phyloP scores from a whole-genome alignment of 2,113 vertebrate species.

The Phasianus colchicus region DNA sequence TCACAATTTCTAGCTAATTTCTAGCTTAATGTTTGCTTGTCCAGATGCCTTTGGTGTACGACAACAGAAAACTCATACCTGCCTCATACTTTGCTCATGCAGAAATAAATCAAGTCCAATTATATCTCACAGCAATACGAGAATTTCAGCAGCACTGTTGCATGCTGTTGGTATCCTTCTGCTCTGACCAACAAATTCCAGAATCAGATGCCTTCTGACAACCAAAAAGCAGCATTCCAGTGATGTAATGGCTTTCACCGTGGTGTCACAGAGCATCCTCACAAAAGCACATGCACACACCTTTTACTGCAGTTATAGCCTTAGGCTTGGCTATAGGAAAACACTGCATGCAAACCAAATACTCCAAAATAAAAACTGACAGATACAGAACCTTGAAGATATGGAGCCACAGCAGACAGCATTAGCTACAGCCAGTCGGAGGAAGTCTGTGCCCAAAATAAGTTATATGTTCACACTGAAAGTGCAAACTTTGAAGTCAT shows the following conservation, averaged over 20 bases:
- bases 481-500: not conserved
- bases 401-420: not conserved
- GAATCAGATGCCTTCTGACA: not conserved
- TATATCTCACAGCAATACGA: not conserved
- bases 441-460: not conserved
- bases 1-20: not conserved
- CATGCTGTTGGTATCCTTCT: not conserved
- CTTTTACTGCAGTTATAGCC: not conserved
- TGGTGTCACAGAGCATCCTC: not conserved
- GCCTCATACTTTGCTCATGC: not conserved
- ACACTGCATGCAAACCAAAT: not conserved
- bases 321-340: not conserved
- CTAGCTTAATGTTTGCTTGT: not conserved
- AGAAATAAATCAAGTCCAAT: not conserved
- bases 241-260: slow-evolving; percentile 12
- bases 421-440: not conserved
- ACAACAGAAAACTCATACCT: not conserved
- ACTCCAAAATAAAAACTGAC: not conserved
- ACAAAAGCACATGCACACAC: not conserved
- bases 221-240: not conserved
- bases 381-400: not conserved
- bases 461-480: not conserved
- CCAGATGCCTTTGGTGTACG: not conserved
- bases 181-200: not conserved
- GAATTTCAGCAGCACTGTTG: not conserved